Conservation (phyloP, 2,797 vertebrate species). For the Enteromius unitaeniatus region DNA sequence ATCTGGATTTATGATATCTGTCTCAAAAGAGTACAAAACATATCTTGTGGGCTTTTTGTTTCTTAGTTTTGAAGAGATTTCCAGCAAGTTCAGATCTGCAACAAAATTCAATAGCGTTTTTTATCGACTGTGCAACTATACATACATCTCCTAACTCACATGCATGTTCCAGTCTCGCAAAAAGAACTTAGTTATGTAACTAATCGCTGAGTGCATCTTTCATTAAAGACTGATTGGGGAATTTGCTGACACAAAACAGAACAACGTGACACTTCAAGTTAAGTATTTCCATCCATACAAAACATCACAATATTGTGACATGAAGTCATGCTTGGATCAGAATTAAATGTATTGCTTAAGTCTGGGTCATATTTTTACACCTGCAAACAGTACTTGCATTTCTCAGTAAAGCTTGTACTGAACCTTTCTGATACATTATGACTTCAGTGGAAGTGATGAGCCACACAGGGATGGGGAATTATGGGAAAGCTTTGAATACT, state of each 20-base stretch:
- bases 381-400: neutral
- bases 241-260: constrained; percentile 7
- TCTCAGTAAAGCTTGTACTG: neutral
- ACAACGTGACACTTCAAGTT: neutral
- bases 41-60: neutral
- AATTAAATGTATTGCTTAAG: neutral
- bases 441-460: constrained; percentile 19
- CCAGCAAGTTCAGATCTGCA: constrained; percentile 2
- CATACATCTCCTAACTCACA: neutral
- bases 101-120: neutral
- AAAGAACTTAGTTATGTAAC: constrained; percentile 21
- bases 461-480: neutral
- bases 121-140: neutral
- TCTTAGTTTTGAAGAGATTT: neutral
- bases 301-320: neutral
- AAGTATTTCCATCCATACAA: constrained; percentile 3
- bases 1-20: neutral
- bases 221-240: constrained; percentile 20
- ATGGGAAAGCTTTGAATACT: neutral
- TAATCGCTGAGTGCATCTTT: neutral
- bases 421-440: neutral
- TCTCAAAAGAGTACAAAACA: neutral
- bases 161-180: neutral
- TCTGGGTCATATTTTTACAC: neutral
- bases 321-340: neutral